A percentile compares a stretch with the other conserved stretches of the same genome.
phyloP scores from a whole-genome alignment of 1,140 invertebrate genomes.

The Harpegnathos saltator region DNA sequence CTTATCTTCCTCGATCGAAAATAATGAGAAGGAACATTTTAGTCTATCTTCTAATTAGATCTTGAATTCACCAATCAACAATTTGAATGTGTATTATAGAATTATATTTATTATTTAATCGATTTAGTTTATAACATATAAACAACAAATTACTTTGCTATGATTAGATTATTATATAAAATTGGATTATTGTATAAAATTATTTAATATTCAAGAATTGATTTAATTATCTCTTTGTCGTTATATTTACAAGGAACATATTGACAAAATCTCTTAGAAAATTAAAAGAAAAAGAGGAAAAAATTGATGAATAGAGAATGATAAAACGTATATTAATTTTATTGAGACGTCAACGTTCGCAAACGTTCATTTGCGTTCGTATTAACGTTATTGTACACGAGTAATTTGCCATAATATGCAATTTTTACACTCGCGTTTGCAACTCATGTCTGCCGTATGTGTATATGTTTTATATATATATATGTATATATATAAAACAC shows the following conservation, averaged over 20 bases:
- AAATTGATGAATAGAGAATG: background rate
- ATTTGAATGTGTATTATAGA: slow-evolving; percentile 5
- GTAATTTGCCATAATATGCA: slow-evolving; percentile 18
- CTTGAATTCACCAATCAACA: background rate
- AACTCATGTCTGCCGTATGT: background rate
- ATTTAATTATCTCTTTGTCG: too few relatives aligned
- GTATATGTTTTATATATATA: too few relatives aligned
- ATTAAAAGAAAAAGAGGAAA: slow-evolving; percentile 4
- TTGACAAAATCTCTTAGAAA: background rate
- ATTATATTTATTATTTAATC: slow-evolving; percentile 13
- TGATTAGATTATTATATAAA: slow-evolving; percentile 31
- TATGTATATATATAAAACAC: too few relatives aligned
- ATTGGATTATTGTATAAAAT: too few relatives aligned
- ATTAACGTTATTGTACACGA: background rate
- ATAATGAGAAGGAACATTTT: background rate
- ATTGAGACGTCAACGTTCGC: background rate
- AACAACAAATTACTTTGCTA: slow-evolving; percentile 10
- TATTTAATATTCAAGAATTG: too few relatives aligned
- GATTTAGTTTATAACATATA: background rate
- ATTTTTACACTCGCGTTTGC: background rate
- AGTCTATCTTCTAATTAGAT: slow-evolving; percentile 3
- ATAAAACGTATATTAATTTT: slow-evolving; percentile 8
- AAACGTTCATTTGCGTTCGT: too few relatives aligned
- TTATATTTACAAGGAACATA: too few relatives aligned
- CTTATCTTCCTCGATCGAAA: background rate